Percentiles rank a stretch among this genome's conserved stretches.
Conservation (phyloP, 1,140 invertebrate genomes). For the Plectus sambesii region DNA sequence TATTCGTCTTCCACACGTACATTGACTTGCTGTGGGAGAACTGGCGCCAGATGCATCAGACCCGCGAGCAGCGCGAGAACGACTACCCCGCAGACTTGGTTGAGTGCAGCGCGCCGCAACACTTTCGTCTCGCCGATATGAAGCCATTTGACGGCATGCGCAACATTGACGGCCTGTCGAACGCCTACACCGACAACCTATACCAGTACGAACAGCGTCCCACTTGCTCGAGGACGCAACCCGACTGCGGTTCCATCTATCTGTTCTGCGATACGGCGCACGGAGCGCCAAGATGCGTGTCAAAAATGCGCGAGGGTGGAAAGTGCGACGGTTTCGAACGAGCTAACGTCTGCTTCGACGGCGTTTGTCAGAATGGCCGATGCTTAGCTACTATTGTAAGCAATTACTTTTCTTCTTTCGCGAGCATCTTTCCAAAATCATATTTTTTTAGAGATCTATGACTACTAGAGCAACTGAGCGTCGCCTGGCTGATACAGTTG, state of each 20-base stretch:
- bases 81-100: background rate
- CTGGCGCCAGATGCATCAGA: conserved; percentile 1
- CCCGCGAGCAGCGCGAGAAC: background rate
- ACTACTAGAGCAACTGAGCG: too few species aligned
- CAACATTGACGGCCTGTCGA: background rate
- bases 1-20: background rate
- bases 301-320: conserved; percentile 35
- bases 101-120: background rate
- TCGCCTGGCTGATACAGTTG: too few species aligned
- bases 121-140: background rate
- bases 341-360: conserved; percentile 33
- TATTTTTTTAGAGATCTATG: too few species aligned
- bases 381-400: too few species aligned
- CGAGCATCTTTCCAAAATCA: too few species aligned
- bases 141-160: background rate
- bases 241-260: conserved; percentile 18
- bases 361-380: conserved; percentile 30
- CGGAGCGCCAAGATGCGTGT: too few species aligned
- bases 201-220: background rate
- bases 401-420: too few species aligned
- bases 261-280: conserved; percentile 42
- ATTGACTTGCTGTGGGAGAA: background rate
- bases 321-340: conserved; percentile 40
- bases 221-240: background rate
- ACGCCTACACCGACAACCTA: background rate